Evolutionary conservation across 2,797 vertebrate genomes (phyloP).

Genomic region (Tolypeutes matacus): DNA sequence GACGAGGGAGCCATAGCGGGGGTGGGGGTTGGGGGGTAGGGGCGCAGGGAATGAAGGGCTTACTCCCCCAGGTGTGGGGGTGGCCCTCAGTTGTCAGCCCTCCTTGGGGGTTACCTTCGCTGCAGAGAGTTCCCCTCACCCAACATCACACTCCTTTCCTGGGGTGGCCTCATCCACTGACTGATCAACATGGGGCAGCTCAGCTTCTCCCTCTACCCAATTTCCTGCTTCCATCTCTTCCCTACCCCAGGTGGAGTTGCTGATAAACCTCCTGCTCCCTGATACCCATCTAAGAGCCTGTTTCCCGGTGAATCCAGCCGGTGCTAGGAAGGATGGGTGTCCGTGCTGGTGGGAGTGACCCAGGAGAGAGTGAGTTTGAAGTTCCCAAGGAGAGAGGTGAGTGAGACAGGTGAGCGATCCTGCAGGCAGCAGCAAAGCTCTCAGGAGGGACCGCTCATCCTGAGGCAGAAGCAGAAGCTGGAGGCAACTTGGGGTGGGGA

Average conservation of each 20-base stretch:
- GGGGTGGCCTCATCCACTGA: neutral
- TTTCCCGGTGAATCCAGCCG: neutral
- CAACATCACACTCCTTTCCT: neutral
- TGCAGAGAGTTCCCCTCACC: neutral
- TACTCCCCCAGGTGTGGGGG: neutral
- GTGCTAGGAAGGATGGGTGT: no score
- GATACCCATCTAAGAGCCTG: neutral
- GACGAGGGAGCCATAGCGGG: no score
- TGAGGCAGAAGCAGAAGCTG: neutral
- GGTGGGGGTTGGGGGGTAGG: no score
- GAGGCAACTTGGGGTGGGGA: neutral
- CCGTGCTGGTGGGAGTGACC: neutral
- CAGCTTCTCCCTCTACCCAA: neutral
- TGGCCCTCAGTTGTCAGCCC: neutral
- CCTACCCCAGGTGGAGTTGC: rapidly evolving
- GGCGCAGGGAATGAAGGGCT: neutral
- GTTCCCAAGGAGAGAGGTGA: neutral
- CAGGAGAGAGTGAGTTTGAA: neutral
- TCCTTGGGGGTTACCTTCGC: neutral
- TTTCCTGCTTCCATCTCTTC: neutral
- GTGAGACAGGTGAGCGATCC: neutral
- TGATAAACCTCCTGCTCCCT: neutral
- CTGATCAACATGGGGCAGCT: no score
- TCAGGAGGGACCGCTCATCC: neutral
- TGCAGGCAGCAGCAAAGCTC: neutral